Percentiles rank a stretch among this genome's conserved stretches.
These are phyloP conservation scores for Liolophura sinensis DNA, from an alignment of 1,140 invertebrate species.

Conservation along the genomic window DNA sequence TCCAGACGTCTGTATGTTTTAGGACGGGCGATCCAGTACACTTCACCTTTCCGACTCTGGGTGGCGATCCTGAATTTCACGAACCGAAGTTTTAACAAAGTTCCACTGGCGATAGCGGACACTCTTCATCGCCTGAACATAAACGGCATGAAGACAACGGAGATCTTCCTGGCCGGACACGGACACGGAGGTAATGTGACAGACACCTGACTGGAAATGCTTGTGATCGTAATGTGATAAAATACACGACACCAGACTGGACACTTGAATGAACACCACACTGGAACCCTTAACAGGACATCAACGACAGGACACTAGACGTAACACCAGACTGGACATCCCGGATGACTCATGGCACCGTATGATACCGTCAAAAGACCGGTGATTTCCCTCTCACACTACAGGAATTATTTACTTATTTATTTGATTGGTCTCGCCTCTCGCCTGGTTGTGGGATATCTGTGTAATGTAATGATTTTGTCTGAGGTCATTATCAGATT, in stretches of 20 bases:
- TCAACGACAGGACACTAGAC: neutral
- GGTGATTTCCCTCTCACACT: too few species aligned
- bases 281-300: neutral
- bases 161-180: conserved; percentile 36
- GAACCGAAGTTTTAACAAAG: conserved; percentile 59
- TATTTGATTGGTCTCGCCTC: neutral
- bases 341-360: too few species aligned
- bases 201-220: neutral
- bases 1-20: neutral
- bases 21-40: conserved; percentile 19
- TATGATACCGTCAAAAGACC: too few species aligned
- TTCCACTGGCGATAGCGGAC: conserved; percentile 67
- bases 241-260: neutral
- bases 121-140: conserved; percentile 36
- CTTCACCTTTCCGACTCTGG: conserved; percentile 29
- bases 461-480: neutral
- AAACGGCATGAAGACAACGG: conserved; percentile 25
- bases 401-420: neutral
- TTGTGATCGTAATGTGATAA: neutral
- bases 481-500: too few species aligned
- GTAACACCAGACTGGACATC: too few species aligned
- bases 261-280: neutral
- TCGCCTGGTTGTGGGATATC: too few species aligned
- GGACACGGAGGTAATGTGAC: conserved; percentile 32
- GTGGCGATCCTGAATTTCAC: conserved; percentile 28